Conservation (phyloP, 2,888 invertebrate species). For the Pogonocherus hispidulus region DNA sequence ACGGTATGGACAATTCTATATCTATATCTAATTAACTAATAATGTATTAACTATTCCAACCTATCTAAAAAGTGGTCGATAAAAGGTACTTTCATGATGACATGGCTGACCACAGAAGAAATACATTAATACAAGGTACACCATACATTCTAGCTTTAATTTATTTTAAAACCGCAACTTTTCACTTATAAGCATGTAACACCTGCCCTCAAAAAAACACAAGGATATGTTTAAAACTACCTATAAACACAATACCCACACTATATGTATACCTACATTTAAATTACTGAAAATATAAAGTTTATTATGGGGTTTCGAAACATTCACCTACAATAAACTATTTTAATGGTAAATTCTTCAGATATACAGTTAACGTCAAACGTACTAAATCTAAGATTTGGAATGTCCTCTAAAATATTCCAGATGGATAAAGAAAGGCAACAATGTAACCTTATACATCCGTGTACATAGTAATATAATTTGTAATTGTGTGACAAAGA, state of each 20-base stretch:
- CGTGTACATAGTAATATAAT: conserved; percentile 36
- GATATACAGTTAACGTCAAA: conserved; percentile 28
- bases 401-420: conserved; percentile 34
- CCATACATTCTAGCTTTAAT: too few relatives aligned
- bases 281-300: conserved; percentile 10
- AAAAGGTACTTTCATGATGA: too few relatives aligned
- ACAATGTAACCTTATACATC: conserved; percentile 46
- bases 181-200: too few relatives aligned
- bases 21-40: too few relatives aligned
- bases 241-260: conserved; percentile 11
- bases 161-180: too few relatives aligned
- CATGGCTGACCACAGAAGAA: too few relatives aligned
- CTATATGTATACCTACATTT: conserved; percentile 7
- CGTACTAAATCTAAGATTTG: conserved; percentile 24
- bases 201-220: too few relatives aligned
- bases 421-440: conserved; percentile 44
- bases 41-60: too few relatives aligned
- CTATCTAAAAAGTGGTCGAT: too few relatives aligned
- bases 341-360: conserved; percentile 31
- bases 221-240: background rate
- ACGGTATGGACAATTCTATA: too few relatives aligned
- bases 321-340: conserved; percentile 24
- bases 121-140: too few relatives aligned
- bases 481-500: conserved; percentile 44
- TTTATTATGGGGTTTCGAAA: conserved; percentile 23